These are phyloP conservation scores for Erebia palarica DNA, from an alignment of 2,888 invertebrate genomes.

Conservation along the genomic window DNA sequence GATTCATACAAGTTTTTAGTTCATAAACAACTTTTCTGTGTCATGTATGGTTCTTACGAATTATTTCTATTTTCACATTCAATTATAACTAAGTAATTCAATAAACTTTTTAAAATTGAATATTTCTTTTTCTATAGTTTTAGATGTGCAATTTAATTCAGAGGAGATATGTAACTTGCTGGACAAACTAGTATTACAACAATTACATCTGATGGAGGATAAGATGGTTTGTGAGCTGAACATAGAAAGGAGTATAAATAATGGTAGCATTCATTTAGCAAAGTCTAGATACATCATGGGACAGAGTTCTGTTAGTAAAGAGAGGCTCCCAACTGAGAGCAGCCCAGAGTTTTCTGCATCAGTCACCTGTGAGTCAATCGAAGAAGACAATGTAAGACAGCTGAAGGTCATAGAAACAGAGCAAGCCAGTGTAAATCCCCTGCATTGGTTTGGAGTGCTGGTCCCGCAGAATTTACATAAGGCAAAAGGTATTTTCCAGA, in stretches of 20 bases:
- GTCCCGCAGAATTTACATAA: conserved; percentile 90
- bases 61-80: too few species aligned
- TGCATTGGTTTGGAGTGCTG: conserved; percentile 94
- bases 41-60: too few species aligned
- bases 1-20: too few species aligned
- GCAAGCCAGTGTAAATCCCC: conserved; percentile 82
- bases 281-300: conserved; percentile 91
- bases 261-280: conserved; percentile 88
- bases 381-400: conserved; percentile 70
- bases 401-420: conserved; percentile 62
- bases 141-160: conserved; percentile 44
- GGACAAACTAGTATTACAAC: conserved; percentile 86
- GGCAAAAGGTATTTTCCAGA: conserved; percentile 89
- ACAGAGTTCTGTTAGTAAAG: conserved; percentile 85
- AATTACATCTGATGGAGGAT: conserved; percentile 88
- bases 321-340: conserved; percentile 87
- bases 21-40: too few species aligned
- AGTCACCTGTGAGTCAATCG: conserved; percentile 60
- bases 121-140: neutral
- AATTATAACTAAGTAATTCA: too few species aligned
- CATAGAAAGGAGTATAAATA: conserved; percentile 86
- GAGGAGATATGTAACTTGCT: conserved; percentile 80
- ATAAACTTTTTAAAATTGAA: too few species aligned
- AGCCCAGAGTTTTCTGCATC: conserved; percentile 74
- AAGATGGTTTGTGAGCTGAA: conserved; percentile 86